Evolutionary conservation across 2,888 invertebrate genomes (phyloP).

Genomic region (Heliconius ismenius): DNA sequence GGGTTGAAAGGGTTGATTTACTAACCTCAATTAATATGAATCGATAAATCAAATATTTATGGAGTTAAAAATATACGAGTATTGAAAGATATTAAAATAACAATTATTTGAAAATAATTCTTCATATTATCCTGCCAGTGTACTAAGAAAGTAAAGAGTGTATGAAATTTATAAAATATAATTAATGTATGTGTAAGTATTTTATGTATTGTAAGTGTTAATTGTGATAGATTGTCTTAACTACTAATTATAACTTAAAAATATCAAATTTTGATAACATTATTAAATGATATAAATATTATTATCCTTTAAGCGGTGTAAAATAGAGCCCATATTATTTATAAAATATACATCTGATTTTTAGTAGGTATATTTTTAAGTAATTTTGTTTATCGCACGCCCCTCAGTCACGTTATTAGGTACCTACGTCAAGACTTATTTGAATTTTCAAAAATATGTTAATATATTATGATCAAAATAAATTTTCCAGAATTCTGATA

Average conservation of each 20-base stretch:
- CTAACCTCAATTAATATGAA: constrained; percentile 4
- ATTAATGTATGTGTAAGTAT: not conserved
- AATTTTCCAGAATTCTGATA: constrained; percentile 15
- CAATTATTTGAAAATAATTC: not conserved
- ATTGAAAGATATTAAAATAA: not conserved
- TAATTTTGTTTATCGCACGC: not conserved
- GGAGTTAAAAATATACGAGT: not conserved
- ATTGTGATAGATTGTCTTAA: constrained; percentile 15
- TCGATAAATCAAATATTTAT: constrained; percentile 10
- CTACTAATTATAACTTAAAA: not conserved
- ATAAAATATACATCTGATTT: not conserved
- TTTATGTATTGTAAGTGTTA: not conserved
- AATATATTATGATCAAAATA: not conserved
- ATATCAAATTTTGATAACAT: not conserved
- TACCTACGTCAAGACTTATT: no score
- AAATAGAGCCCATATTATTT: not conserved
- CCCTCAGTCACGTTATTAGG: no score
- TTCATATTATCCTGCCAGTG: not conserved
- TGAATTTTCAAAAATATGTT: not conserved
- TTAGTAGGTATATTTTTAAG: not conserved
- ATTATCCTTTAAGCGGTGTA: not conserved
- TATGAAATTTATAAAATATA: constrained; percentile 47
- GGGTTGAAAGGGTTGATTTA: constrained; percentile 10
- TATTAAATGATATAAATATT: not conserved
- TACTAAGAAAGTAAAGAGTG: constrained; percentile 47